phyloP scores from a whole-genome alignment of 1,140 invertebrate genomes.

The Drosophila kohkoa region DNA sequence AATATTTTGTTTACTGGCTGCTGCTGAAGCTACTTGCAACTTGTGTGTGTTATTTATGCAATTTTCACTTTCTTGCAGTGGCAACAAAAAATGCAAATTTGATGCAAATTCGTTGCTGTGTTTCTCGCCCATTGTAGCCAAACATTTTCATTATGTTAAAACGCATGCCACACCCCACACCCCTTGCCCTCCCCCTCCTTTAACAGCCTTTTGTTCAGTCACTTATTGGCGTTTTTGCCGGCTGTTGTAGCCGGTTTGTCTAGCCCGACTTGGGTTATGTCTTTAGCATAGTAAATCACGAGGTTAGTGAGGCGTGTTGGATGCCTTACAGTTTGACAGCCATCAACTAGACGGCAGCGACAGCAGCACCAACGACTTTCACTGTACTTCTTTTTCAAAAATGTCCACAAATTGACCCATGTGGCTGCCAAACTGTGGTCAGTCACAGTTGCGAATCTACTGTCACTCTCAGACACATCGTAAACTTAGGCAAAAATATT shows the following conservation, averaged over 20 bases:
- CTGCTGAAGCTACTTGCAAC: constrained; percentile 17
- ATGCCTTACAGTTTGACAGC: constrained; percentile 51
- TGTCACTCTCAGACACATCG: constrained; percentile 29
- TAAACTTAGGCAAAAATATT: constrained; percentile 51
- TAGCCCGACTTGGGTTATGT: constrained; percentile 32
- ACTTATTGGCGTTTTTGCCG: constrained; percentile 32
- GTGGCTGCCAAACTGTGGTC: constrained; percentile 11
- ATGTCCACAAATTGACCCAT: constrained; percentile 15
- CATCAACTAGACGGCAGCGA: constrained; percentile 1
- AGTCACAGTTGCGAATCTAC: constrained; percentile 1
- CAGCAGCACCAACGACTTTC: constrained; percentile 22
- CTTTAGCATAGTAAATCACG: constrained; percentile 66
- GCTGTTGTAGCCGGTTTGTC: constrained; percentile 55
- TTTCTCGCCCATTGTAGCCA: constrained; percentile 18
- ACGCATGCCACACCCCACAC: constrained; percentile 68
- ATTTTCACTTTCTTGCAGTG: constrained; percentile 74
- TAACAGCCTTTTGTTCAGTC: constrained; percentile 22
- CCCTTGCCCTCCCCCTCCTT: constrained; percentile 3
- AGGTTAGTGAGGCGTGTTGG: constrained; percentile 77
- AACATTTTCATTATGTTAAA: constrained; percentile 74
- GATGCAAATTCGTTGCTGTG: constrained; percentile 51
- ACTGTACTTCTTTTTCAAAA: constrained; percentile 25
- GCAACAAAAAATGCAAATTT: constrained; percentile 63
- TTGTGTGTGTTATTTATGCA: constrained; percentile 63
- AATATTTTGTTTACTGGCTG: constrained; percentile 25